Conservation (phyloP, 2,888 invertebrate species). For the Xestia rhomboidea region DNA sequence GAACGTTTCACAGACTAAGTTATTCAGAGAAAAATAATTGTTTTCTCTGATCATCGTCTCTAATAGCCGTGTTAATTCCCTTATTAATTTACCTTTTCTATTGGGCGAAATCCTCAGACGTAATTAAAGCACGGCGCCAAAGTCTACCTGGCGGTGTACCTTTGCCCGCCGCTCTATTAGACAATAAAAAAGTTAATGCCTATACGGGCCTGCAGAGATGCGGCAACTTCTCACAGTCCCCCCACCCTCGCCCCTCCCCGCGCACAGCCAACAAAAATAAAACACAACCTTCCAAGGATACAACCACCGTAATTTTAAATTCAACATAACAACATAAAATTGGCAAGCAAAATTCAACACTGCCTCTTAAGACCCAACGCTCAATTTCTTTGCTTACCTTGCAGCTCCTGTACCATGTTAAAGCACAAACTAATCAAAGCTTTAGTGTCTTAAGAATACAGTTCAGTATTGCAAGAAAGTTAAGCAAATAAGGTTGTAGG, state of each 20-base stretch:
- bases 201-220: constrained; percentile 82
- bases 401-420: constrained; percentile 20
- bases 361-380: constrained; percentile 65
- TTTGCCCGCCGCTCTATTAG: constrained; percentile 87
- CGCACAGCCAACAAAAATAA: constrained; percentile 81
- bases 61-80: constrained; percentile 71
- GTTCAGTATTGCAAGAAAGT: constrained; percentile 67
- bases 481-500: constrained; percentile 76
- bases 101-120: constrained; percentile 82
- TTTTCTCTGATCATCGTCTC: constrained; percentile 41
- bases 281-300: constrained; percentile 90
- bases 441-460: constrained; percentile 67
- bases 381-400: constrained; percentile 62
- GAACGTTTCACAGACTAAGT: background rate
- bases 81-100: constrained; percentile 80
- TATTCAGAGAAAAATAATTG: constrained; percentile 25
- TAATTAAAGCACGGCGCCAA: constrained; percentile 89
- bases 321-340: constrained; percentile 71
- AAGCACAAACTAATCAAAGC: constrained; percentile 64
- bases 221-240: constrained; percentile 88
- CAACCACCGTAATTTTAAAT: constrained; percentile 87
- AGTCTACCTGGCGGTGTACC: constrained; percentile 87
- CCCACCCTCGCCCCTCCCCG: constrained; percentile 72
- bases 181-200: constrained; percentile 89
- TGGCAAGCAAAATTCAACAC: constrained; percentile 73